Base-by-base conservation (phyloP, 2,797 vertebrate species). In the Setipinna tenuifilis region DNA sequence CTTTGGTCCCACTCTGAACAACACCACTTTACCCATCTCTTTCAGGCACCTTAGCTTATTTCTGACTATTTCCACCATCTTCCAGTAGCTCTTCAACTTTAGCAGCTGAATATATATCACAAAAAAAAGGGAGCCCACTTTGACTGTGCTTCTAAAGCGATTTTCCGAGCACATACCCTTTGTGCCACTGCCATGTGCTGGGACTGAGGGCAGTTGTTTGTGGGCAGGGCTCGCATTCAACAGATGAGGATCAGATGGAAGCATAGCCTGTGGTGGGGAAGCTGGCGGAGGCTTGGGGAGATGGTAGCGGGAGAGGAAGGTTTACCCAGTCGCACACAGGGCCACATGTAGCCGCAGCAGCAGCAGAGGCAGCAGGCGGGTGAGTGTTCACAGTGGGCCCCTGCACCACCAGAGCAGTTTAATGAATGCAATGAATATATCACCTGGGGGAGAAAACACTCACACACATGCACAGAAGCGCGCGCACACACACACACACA, bases 401-500 rank as follows among this genome's bases (percentile, higher is more conserved):
- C 78, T 81, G 59, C 80, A 83, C 68, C 87, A 86, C 78, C 86
- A 85, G 83, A 84, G 80, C 84, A 83, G 87, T 87, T 85, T 88
- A 87, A 90, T 86, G 68, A 89, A 88, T 86, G 83, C 83, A 86
- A 46, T 84, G 83, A 89, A 90, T 84, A 87, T 81, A 58, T 54
- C 87, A 90, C 85, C 86, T 87, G 80, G 44, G 87, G 85, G 86
- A 87, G 75, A 88, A 82, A 19, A 81, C 65, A 41, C 14, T 68
- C 7, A 28, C 54, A 23, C 50, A 54, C 50, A 54, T 7, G 7
- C 59, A 82, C 83, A 58, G 23, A 41, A 41, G 23, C 25, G 44
- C 82, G 19, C 31, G 59, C 41, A 35, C 31, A 19, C 68, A 41
- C 68, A 75, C 75, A 65, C 82, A 57, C 35, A 50, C 54, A 31